phyloP scores from a whole-genome alignment of 2,113 vertebrate species.

The Salvelinus fontinalis region DNA sequence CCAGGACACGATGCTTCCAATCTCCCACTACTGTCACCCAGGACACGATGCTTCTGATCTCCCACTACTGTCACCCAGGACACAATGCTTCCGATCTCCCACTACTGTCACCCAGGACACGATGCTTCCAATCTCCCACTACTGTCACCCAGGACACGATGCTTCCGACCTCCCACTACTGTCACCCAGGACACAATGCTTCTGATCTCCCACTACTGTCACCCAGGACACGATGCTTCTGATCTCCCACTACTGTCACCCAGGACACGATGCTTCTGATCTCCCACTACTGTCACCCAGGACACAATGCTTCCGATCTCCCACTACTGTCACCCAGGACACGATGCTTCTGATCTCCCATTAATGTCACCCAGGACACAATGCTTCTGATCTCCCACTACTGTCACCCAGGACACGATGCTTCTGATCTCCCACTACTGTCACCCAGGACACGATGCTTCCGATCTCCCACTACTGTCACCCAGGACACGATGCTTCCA shows the following conservation, averaged over 20 bases:
- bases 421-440: slow-evolving; percentile 29
- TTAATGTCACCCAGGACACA: slow-evolving; percentile 52
- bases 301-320: slow-evolving; percentile 36
- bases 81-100: slow-evolving; percentile 27
- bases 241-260: slow-evolving; percentile 47
- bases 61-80: slow-evolving; percentile 54
- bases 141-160: slow-evolving; percentile 52
- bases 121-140: slow-evolving; percentile 16
- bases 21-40: slow-evolving; percentile 46
- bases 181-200: slow-evolving; percentile 52
- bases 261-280: slow-evolving; percentile 36
- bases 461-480: slow-evolving; percentile 37
- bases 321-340: slow-evolving; percentile 54
- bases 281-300: slow-evolving; percentile 49
- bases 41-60: slow-evolving; percentile 36
- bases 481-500: slow-evolving; percentile 45
- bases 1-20: slow-evolving; percentile 41
- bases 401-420: slow-evolving; percentile 53
- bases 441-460: slow-evolving; percentile 52
- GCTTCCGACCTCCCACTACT: slow-evolving; percentile 23
- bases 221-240: slow-evolving; percentile 45
- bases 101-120: slow-evolving; percentile 54
- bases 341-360: slow-evolving; percentile 23
- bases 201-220: slow-evolving; percentile 39
- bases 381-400: slow-evolving; percentile 21